These are phyloP conservation scores for Saturnia pavonia DNA, from an alignment of 2,888 invertebrate species.

Conservation along the genomic window DNA sequence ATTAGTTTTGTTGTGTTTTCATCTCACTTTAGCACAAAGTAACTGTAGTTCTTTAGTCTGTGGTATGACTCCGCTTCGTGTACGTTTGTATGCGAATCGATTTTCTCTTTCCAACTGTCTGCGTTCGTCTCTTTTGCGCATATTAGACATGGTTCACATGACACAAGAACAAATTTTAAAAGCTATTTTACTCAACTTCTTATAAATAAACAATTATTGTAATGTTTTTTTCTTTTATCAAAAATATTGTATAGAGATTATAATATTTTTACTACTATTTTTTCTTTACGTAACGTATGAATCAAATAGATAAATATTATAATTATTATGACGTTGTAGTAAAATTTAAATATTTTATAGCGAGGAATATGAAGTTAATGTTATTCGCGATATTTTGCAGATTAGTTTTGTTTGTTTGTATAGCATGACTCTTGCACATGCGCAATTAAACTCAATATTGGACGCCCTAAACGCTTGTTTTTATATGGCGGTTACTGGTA, in stretches of 20 bases:
- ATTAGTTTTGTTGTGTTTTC: conserved; percentile 45
- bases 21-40: conserved; percentile 44
- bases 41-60: not conserved
- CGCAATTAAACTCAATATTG: not conserved
- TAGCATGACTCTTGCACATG: not conserved
- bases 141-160: conserved; percentile 33
- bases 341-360: not conserved
- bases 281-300: not conserved
- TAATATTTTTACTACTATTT: not conserved
- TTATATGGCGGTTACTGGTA: not conserved
- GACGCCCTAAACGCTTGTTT: not conserved
- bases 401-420: not conserved
- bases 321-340: not conserved
- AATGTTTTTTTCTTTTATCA: not conserved
- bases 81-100: conserved; percentile 43
- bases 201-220: not conserved
- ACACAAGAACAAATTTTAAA: conserved; percentile 31
- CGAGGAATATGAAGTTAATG: not conserved
- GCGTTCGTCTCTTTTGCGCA: conserved; percentile 43
- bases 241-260: not conserved
- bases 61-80: conserved; percentile 35
- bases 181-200: not conserved
- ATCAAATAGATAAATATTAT: not conserved
- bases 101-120: conserved; percentile 55
- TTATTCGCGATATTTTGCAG: not conserved